Percentiles rank a stretch among this genome's conserved stretches.
Conservation (phyloP, 2,888 invertebrate genomes). For the Drosophila neonasuta region DNA sequence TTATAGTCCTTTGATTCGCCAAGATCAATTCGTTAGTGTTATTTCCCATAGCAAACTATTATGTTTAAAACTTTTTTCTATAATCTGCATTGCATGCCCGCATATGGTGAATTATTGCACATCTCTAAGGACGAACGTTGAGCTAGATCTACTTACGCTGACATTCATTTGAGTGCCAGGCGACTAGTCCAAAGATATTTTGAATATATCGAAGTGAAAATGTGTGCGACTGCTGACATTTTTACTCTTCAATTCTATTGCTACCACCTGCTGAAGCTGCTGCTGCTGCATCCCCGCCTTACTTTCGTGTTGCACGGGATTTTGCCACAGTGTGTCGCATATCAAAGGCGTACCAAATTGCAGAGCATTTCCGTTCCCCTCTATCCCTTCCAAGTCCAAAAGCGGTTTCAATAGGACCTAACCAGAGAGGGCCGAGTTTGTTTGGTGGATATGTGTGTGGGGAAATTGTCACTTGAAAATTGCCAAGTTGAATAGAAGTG, state of each 20-base stretch:
- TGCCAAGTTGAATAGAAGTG: conserved; percentile 52
- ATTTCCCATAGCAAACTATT: no score
- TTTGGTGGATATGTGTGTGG: conserved; percentile 49
- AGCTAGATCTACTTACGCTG: conserved; percentile 46
- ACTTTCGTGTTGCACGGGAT: neutral
- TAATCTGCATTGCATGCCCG: neutral
- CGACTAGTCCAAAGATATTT: conserved; percentile 66
- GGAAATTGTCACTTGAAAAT: conserved; percentile 72
- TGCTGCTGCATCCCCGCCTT: neutral
- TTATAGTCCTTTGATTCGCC: no score
- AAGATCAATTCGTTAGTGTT: no score
- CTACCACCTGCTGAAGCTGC: no score
- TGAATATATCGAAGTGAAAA: conserved; percentile 53
- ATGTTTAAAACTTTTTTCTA: neutral
- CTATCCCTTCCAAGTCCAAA: neutral
- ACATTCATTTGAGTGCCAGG: conserved; percentile 66
- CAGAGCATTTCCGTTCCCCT: conserved; percentile 36
- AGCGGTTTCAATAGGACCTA: conserved; percentile 26
- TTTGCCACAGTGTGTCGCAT: conserved; percentile 28
- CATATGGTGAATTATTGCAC: conserved; percentile 19
- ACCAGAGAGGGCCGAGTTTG: conserved; percentile 42
- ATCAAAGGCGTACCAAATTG: conserved; percentile 57
- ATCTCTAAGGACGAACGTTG: conserved; percentile 24
- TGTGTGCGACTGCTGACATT: conserved; percentile 43
- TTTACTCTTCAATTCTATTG: neutral